Evolutionary conservation across 2,113 vertebrate genomes (phyloP), one percentile per base, ranked within the genome.

Genomic region (Nyctibius bracteatus): DNA sequence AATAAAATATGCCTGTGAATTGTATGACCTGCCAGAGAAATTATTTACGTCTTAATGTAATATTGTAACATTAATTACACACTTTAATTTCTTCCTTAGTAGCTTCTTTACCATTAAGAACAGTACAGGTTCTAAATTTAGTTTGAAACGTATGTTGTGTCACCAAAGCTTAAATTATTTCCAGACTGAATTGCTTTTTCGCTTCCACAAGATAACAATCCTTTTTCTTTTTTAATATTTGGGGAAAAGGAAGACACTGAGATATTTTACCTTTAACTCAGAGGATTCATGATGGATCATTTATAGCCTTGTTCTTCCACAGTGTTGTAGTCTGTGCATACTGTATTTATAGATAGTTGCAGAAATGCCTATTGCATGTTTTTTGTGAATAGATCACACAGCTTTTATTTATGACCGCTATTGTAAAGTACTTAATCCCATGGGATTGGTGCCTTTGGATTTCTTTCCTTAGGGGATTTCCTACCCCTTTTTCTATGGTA

Each of bases 1-100:
- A 97, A 98, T 98, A 98, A 98, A 98, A 98, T 98, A 98, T 98
- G 97, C 97, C 98, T 98, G 98, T 90, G 93, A 97, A 97, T 98
- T 94, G 90, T 96, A 81, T 97, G 98, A 98, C 97, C 97, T 97
- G 97, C 91, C 91, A 96, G 81, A 95, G 94, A 98, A 98, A 97
- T 98, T 98, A 98, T 98, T 98, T 98, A 95, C 97, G 97, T 98
- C 94, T 97, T 97, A 98, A 98, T 97, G 77, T 96, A 96, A 97
- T 92, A 96, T 96, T 98, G 96, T 98, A 98, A 93, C 96, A 94
- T 96, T 98, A 98, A 98, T 98, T 98, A 95, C 78, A 93, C 81
- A 96, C 61, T 97, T 97, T 92, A 97, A 88, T 91, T 86, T 74
- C 59, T 80, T 84, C 70, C 51, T 86, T 88, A 61, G 90, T 61